phyloP scores from a whole-genome alignment of 2,888 invertebrate genomes.

The Aricia artaxerxes region DNA sequence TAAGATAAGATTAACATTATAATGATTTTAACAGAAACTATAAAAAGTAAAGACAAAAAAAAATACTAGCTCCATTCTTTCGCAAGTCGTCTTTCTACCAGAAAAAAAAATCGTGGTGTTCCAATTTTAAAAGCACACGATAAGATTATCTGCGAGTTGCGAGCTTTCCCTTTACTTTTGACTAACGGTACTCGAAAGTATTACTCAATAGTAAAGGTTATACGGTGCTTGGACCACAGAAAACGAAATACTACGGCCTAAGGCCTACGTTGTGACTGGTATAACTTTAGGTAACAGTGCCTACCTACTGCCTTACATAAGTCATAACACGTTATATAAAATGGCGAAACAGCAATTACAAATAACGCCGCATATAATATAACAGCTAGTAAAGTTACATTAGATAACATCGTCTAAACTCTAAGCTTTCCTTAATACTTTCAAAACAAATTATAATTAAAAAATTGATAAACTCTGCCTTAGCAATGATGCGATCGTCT shows the following conservation, averaged over 20 bases:
- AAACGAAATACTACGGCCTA: not conserved
- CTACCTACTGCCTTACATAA: too few species aligned
- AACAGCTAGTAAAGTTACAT: not conserved
- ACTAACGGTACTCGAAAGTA: constrained; percentile 7
- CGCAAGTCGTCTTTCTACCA: not conserved
- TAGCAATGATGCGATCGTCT: too few species aligned
- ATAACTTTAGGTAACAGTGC: too few species aligned
- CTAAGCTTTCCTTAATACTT: not conserved
- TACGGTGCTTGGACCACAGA: not conserved
- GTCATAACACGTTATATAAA: not conserved
- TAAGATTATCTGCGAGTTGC: constrained; percentile 8
- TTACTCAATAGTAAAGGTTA: constrained; percentile 4
- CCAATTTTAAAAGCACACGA: not conserved
- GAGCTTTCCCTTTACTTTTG: constrained; percentile 16
- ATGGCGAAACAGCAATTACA: not conserved
- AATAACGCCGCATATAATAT: not conserved
- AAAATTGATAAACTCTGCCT: too few species aligned
- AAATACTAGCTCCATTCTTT: not conserved
- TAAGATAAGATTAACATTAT: too few species aligned
- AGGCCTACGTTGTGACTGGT: too few species aligned
- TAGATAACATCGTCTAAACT: not conserved
- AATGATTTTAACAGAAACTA: too few species aligned
- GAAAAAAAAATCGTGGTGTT: not conserved
- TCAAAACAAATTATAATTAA: too few species aligned
- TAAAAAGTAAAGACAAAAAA: too few species aligned